Base-by-base conservation (phyloP, 2,797 vertebrate species). In the Epinephelus malabaricus region DNA sequence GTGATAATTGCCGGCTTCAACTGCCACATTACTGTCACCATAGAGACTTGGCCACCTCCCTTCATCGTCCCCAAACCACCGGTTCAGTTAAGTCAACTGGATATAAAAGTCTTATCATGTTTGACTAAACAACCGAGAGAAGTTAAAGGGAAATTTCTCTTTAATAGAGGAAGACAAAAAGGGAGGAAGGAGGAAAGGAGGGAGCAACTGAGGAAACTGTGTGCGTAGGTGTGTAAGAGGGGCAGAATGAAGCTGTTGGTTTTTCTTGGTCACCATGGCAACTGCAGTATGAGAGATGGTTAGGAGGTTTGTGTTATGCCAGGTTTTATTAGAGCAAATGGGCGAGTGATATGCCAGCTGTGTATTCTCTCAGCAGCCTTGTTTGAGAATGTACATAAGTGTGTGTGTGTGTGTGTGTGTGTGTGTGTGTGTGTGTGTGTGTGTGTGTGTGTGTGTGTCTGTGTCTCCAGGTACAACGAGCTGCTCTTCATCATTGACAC, bases 401-500 rank as follows among this genome's bases (percentile, higher is more conserved):
- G 23, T 73, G 45, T 58, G 40, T 78, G 12, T 66, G 27, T 59
- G 38, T 85, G 43, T 71, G 62, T 70, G 30, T 54, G 49, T 56
- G 40, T 23, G 15, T 46, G 30, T 80, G 17, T 85, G 34, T 21
- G 21, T 21, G n/a, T 67, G 23, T 73, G 45, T 58, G 40, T 78
- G 12, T 66, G 27, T 59, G 38, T 85, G 43, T 71, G 62, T 70
- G 30, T 54, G 49, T 56, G 40, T 23, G 15, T 46, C 25, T 80
- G 17, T 78, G 15, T 65, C 7, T 60, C 1, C 93, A 99, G 98
- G 91, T 99, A 99, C 91, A 98, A 99, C 2, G 98, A 99, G 79
- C 91, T 99, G 88, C 94, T 99, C 74, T 99, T 99, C 93, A 99
- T 99, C 89, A 99, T 99, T 64, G 98, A 99, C 84, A 99, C 98